Evolutionary conservation across 2,888 invertebrate species (phyloP).

Genomic region (Sabellastarte sp.): DNA sequence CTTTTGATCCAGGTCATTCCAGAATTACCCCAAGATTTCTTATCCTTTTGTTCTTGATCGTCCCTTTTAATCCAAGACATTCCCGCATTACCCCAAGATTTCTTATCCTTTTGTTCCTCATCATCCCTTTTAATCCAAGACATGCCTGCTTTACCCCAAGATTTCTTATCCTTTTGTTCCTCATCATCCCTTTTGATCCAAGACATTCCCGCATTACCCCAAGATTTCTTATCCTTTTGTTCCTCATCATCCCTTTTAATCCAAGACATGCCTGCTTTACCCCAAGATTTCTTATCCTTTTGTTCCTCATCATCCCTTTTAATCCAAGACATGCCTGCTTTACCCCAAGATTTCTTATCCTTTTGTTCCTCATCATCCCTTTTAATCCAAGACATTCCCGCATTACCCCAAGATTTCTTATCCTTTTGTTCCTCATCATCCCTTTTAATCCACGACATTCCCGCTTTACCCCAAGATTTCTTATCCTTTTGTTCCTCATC

Average conservation of each 20-base stretch:
- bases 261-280: conserved; percentile 19
- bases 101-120: conserved; percentile 17
- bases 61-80: conserved; percentile 23
- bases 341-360: conserved; percentile 22
- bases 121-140: conserved; percentile 10
- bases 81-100: conserved; percentile 17
- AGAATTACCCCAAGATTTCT: conserved; percentile 16
- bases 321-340: conserved; percentile 25
- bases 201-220: conserved; percentile 24
- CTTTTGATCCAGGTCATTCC: conserved; percentile 18
- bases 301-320: conserved; percentile 16
- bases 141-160: conserved; percentile 18
- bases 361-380: background rate
- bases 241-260: conserved; percentile 9
- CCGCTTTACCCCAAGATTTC: conserved; percentile 16
- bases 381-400: background rate
- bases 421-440: conserved; percentile 12
- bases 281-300: conserved; percentile 21
- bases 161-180: too few relatives aligned
- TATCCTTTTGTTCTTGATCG: conserved; percentile 8
- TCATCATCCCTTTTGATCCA: conserved; percentile 26
- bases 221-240: conserved; percentile 18
- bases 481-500: conserved; percentile 10
- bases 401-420: conserved; percentile 14
- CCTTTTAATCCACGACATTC: conserved; percentile 22